These are phyloP conservation scores for Diarsia mendica DNA, from an alignment of 2,888 invertebrate genomes.

Conservation along the genomic window DNA sequence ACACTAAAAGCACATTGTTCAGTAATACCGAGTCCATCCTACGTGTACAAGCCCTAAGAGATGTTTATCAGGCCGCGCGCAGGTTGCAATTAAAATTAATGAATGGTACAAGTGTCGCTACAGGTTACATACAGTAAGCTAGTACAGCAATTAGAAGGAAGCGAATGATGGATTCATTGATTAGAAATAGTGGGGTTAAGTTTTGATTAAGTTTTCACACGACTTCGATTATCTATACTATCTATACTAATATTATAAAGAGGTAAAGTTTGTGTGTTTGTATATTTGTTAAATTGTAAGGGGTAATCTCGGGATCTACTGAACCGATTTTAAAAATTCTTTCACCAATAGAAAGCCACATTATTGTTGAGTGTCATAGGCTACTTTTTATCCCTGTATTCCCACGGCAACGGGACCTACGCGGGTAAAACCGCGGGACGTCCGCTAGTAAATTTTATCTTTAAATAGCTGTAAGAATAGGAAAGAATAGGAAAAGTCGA, in stretches of 20 bases:
- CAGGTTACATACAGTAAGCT: slow-evolving; percentile 59
- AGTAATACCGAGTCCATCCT: slow-evolving; percentile 49
- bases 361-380: too few relatives aligned
- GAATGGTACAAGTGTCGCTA: slow-evolving; percentile 72
- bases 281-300: too few relatives aligned
- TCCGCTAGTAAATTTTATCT: neutral
- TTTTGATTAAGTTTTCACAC: slow-evolving; percentile 3
- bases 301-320: too few relatives aligned
- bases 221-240: too few relatives aligned
- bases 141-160: slow-evolving; percentile 54
- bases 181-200: slow-evolving; percentile 23
- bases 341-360: too few relatives aligned
- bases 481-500: neutral
- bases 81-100: slow-evolving; percentile 81
- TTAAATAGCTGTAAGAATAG: neutral
- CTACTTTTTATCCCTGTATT: too few relatives aligned
- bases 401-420: too few relatives aligned
- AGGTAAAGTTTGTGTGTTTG: too few relatives aligned
- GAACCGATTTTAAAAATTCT: too few relatives aligned
- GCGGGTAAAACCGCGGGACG: too few relatives aligned
- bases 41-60: slow-evolving; percentile 65
- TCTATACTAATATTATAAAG: too few relatives aligned
- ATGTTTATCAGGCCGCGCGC: slow-evolving; percentile 73
- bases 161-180: slow-evolving; percentile 50
- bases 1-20: slow-evolving; percentile 34